Base-by-base conservation (phyloP, 92 coral and sea anemone species). In the Isaurus tuberculatus region DNA sequence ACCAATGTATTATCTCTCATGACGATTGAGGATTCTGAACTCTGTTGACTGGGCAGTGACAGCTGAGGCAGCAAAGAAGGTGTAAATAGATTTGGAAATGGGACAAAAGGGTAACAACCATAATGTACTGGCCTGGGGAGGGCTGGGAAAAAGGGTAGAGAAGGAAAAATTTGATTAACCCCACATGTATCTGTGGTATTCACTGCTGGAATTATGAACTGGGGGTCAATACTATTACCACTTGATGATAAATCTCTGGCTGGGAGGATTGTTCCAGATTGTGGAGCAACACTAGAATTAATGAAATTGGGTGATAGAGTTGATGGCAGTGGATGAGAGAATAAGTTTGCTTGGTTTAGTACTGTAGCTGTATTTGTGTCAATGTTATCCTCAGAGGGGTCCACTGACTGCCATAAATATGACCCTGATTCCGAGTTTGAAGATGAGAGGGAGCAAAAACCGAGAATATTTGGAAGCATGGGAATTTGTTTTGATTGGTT, bases 1-100 rank as follows among this genome's bases (percentile, higher is more conserved):
- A 77, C 82, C 69, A 77, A 36, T 3, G 69, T 77, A 23, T 77
- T 77, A 69, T 77, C 82, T 55, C 82, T 58, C 4, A 77, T 34
- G 33, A 77, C 82, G 57, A 77, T 77, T 32, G 82, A 77, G 4
- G 82, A 77, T 28, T 77, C 70, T 22, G 82, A 69, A 16, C 30
- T 32, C 70, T 77, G 82, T 27, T 58, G 82, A 22, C 13, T 64
- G 13, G 49, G 49, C 51, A 32, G 32, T 9, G 26, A 51, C 51
- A 33, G 70, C 70, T 13, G 69, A 9, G 82, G 20, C 33, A 20
- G 25, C 23, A 48, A 20, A 43, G 60, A 60, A 16, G 25, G 57
- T 2, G 3, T 44, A 43, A 72, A 15, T 43, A 48, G 16, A 9
- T 20, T 31, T 25, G 69, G 27, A 25, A 77, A 55, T 33, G 82